These are phyloP conservation scores for Noctilio leporinus DNA, from an alignment of 2,113 vertebrate species.

Conservation along the genomic window DNA sequence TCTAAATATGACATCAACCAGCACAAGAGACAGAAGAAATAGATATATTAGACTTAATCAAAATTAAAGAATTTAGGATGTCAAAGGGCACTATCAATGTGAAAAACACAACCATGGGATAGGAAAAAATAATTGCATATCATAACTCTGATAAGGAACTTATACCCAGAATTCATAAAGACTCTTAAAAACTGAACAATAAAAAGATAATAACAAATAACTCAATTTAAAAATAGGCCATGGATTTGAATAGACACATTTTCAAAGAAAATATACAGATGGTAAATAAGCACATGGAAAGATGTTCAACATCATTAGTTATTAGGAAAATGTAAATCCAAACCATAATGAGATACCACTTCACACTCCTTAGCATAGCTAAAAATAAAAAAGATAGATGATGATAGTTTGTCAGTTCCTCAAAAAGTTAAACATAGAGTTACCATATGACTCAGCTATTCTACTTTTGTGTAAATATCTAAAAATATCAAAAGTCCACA, in stretches of 20 bases:
- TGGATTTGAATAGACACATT: not conserved
- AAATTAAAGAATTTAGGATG: not conserved
- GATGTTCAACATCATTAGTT: not conserved
- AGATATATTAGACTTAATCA: not conserved
- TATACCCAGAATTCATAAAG: not conserved
- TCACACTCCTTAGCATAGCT: not conserved
- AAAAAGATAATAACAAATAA: not conserved
- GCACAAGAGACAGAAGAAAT: not conserved
- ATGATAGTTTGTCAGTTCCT: not conserved
- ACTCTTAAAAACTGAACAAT: not conserved
- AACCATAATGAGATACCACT: not conserved
- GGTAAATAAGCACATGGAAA: not conserved
- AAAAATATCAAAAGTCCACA: not conserved
- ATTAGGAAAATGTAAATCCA: conserved; percentile 10
- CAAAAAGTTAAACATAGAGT: conserved; percentile 22
- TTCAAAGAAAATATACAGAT: not conserved
- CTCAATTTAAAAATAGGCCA: not conserved
- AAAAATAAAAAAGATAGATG: conserved; percentile 27
- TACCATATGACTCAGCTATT: not conserved
- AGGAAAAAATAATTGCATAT: not conserved
- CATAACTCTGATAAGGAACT: not conserved
- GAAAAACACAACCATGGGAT: not conserved
- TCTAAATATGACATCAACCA: conserved; percentile 1
- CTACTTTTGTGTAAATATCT: not conserved
- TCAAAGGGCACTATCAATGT: not conserved